Evolutionary conservation across 2,797 vertebrate species (phyloP), one percentile per base, ranked within the genome.

Genomic region (Pangasius krempfi): DNA sequence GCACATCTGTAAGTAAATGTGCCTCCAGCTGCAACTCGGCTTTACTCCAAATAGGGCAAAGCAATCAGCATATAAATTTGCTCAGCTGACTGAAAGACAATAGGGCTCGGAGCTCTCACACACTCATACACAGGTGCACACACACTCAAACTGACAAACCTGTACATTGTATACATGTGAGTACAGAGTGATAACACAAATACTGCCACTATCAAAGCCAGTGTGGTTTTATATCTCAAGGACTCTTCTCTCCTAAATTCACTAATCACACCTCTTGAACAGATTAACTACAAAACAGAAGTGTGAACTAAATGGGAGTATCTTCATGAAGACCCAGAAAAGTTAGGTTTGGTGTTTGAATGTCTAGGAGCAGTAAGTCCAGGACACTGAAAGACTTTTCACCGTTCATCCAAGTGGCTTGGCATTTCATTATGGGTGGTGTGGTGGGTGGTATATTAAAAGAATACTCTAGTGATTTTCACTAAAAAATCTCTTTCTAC

Each of bases 61-160:
- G 50, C 47, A 50, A 89, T 86, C 54, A 88, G 33, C 87, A 88
- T 84, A 73, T 86, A 86, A 91, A 78, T 78, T 86, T 66, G 14
- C 68, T 66, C 6, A 25, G 30, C 72, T 79, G 56, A 86, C 75
- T 33, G 16, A 84, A 80, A 78, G 54, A 91, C 83, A 86, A 68
- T 83, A 68, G 72, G 54, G 66, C 84, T 40, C 33, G 5, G 79
- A 44, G 27, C 33, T 82, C 27, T 56, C 20, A 40, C 33, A 27
- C 78, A 80, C 79, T 80, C 54, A 33, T 79, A n/a, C 58, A 47
- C 87, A 85, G 47, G 87, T 76, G 75, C 84, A 78, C n/a, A 73
- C 80, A 68, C 52, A 73, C 50, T 76, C 25, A n/a, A 58, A 27
- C 79, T 50, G 73, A 50, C 66, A 72, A 37, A n/a, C 40, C 25